Evolutionary conservation across 2,888 invertebrate genomes (phyloP).

Genomic region (Bursaphelenchus okinawaensis): DNA sequence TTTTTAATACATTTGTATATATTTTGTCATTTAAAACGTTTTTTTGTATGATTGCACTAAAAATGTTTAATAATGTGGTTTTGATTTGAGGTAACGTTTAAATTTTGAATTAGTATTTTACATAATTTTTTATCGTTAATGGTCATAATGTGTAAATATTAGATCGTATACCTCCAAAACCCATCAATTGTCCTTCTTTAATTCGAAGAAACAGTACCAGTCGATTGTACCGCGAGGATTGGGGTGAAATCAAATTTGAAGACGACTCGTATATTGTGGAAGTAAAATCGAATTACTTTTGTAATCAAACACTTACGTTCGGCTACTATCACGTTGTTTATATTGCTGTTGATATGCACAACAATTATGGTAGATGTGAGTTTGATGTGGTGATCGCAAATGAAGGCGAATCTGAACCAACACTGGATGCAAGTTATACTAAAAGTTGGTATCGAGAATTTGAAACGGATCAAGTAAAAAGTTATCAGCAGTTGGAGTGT

Average conservation of each 20-base stretch:
- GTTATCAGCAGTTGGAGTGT: no score
- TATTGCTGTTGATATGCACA: constrained; percentile 22
- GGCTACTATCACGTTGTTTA: constrained; percentile 30
- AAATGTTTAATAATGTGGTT: no score
- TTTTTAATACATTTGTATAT: background rate
- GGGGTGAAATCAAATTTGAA: constrained; percentile 27
- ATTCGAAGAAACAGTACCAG: constrained; percentile 1
- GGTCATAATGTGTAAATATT: no score
- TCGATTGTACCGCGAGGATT: constrained; percentile 19
- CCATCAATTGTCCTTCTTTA: constrained; percentile 18
- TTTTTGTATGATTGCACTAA: no score
- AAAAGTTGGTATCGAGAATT: no score
- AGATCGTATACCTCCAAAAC: constrained; percentile 22
- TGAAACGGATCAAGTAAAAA: no score
- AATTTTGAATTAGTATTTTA: no score
- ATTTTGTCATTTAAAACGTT: background rate
- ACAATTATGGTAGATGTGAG: constrained; percentile 23
- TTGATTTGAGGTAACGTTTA: no score
- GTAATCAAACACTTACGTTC: constrained; percentile 30
- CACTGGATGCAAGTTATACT: no score
- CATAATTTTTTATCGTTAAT: no score
- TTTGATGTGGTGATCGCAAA: constrained; percentile 18
- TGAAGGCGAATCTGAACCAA: no score
- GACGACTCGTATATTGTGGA: constrained; percentile 19
- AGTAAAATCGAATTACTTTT: constrained; percentile 22